phyloP scores from a whole-genome alignment of 2,797 vertebrate species.

The Sphaeramia orbicularis region DNA sequence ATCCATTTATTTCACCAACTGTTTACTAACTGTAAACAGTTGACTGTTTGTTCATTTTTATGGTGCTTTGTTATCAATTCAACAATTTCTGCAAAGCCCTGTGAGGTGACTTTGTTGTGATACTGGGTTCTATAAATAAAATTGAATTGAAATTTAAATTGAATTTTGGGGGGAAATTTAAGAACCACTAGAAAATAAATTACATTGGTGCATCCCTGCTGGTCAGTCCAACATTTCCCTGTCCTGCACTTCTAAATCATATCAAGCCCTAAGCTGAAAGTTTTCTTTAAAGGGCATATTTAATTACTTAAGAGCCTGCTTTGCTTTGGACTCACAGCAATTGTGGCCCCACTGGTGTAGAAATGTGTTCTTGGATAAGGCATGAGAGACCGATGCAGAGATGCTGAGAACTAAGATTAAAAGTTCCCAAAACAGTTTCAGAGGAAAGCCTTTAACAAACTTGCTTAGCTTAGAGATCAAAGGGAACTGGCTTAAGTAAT shows the following conservation, averaged over 20 bases:
- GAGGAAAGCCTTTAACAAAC: slow-evolving; percentile 55
- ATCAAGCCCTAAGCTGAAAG: slow-evolving; percentile 44
- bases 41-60: no score
- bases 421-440: slow-evolving; percentile 61
- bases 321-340: slow-evolving; percentile 28
- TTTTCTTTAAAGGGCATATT: slow-evolving; percentile 66
- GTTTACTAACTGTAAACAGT: no score
- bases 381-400: slow-evolving; percentile 41
- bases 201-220: neutral
- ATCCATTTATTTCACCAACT: no score
- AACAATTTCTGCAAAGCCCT: no score
- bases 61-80: no score
- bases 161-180: no score
- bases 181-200: no score
- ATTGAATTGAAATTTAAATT: no score
- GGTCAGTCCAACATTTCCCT: slow-evolving; percentile 6
- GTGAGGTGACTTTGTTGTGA: no score
- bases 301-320: slow-evolving; percentile 44
- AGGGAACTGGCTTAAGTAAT: slow-evolving; percentile 28
- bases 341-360: slow-evolving; percentile 36
- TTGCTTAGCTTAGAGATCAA: slow-evolving; percentile 56
- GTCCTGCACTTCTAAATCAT: slow-evolving; percentile 15
- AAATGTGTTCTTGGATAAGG: slow-evolving; percentile 52
- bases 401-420: slow-evolving; percentile 53
- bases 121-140: no score